Conservation (phyloP, 2,888 invertebrate species). For the Baronia brevicornis region DNA sequence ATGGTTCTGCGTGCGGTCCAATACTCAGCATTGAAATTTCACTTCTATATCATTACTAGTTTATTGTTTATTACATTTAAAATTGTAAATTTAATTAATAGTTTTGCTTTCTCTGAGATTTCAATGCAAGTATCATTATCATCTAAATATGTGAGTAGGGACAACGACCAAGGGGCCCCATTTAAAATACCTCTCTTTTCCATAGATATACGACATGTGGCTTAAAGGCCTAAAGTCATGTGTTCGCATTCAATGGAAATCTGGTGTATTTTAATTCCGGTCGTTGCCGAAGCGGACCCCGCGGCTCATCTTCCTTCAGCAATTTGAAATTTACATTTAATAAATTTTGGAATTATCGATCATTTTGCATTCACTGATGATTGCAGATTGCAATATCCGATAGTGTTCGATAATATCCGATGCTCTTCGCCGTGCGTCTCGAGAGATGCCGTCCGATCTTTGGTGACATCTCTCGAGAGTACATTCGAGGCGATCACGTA, state of each 20-base stretch:
- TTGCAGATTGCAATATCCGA: constrained; percentile 58
- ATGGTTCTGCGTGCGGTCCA: constrained; percentile 47
- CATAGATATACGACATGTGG: constrained; percentile 52
- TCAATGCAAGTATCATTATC: constrained; percentile 35
- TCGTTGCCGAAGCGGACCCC: constrained; percentile 54
- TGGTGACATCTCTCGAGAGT: constrained; percentile 23
- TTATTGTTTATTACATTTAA: not conserved
- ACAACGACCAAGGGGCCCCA: constrained; percentile 64
- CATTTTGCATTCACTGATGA: no score
- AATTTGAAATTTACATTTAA: constrained; percentile 28
- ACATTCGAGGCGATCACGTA: constrained; percentile 43
- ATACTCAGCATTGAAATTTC: constrained; percentile 45
- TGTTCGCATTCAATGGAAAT: constrained; percentile 56
- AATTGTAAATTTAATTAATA: constrained; percentile 16
- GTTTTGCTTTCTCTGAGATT: constrained; percentile 27
- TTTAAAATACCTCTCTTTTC: constrained; percentile 50
- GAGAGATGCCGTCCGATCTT: constrained; percentile 25
- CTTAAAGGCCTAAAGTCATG: constrained; percentile 72
- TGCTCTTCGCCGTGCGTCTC: constrained; percentile 36
- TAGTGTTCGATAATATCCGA: constrained; percentile 47
- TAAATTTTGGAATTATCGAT: constrained; percentile 42
- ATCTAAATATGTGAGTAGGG: constrained; percentile 50
- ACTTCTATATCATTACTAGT: constrained; percentile 15
- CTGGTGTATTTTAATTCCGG: constrained; percentile 52
- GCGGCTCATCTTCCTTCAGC: constrained; percentile 49